Percentiles rank a stretch among this genome's conserved stretches.
Conservation (phyloP, 2,113 vertebrate species). For the Garra rufa region DNA sequence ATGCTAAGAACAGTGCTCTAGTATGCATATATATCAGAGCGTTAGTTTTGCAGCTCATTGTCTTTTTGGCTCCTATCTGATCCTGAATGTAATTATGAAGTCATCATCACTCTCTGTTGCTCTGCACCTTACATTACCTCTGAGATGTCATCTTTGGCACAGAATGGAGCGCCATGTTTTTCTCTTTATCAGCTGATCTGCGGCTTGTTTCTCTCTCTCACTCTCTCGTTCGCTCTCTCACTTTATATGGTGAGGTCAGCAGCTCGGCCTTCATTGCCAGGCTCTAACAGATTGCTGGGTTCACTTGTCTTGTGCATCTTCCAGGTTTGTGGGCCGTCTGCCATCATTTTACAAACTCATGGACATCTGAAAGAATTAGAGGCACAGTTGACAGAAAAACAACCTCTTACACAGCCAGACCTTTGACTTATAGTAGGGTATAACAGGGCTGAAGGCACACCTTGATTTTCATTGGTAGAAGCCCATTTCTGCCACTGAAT, state of each 20-base stretch:
- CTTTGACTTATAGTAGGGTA: background rate
- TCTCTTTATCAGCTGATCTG: slow-evolving; percentile 52
- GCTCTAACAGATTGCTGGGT: slow-evolving; percentile 16
- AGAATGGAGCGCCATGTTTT: background rate
- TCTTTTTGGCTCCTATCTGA: slow-evolving; percentile 34
- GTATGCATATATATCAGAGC: background rate
- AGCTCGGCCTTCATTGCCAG: background rate
- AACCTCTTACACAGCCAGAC: background rate
- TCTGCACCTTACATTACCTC: slow-evolving; percentile 17
- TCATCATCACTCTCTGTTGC: slow-evolving; percentile 24
- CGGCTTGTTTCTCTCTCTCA: background rate
- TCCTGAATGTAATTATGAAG: slow-evolving; percentile 34
- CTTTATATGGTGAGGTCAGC: background rate
- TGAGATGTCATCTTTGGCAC: slow-evolving; percentile 1
- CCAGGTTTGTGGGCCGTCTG: background rate
- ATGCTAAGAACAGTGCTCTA: background rate
- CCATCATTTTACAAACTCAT: slow-evolving; percentile 18
- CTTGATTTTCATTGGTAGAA: too few relatives aligned
- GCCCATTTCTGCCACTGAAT: too few relatives aligned
- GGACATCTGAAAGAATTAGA: slow-evolving; percentile 12
- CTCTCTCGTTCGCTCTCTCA: background rate
- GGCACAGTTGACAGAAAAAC: background rate
- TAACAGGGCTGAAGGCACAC: background rate
- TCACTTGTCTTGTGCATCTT: slow-evolving; percentile 21
- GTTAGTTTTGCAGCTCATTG: background rate